Evolutionary conservation across 2,888 invertebrate genomes (phyloP).

Genomic region (Penaeus monodon): DNA sequence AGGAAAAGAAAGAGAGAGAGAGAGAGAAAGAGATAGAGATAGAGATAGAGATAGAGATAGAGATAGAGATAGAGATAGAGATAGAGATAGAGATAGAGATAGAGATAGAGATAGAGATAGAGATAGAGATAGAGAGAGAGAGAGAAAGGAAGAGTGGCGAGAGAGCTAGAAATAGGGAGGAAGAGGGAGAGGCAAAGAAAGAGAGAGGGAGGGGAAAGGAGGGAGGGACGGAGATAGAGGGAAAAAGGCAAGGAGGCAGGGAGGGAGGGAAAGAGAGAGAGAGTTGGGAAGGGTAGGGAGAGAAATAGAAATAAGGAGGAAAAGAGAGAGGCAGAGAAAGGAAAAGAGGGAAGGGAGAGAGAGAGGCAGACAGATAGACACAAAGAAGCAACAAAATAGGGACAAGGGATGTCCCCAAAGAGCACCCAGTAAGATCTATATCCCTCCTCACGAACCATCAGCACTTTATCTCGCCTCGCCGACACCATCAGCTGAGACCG

Average conservation of each 20-base stretch:
- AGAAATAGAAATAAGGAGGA: background rate
- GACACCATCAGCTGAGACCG: no score
- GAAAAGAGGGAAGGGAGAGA: background rate
- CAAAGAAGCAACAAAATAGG: no score
- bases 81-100: no score
- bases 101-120: background rate
- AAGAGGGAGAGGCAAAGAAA: background rate
- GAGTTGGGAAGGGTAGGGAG: no score
- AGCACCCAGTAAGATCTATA: no score
- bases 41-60: constrained; percentile 12
- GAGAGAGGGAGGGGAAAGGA: background rate
- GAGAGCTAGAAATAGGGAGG: background rate
- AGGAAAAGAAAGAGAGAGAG: background rate
- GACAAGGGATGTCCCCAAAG: no score
- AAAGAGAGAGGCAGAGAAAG: background rate
- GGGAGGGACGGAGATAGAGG: background rate
- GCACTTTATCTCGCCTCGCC: no score
- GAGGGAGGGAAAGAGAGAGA: background rate
- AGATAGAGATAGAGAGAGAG: constrained; percentile 19
- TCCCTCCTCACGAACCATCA: no score
- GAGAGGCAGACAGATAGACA: background rate
- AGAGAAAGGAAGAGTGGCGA: no score
- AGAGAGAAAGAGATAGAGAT: constrained; percentile 15
- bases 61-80: background rate
- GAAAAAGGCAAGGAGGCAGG: background rate